A percentile compares a stretch with the other conserved stretches of the same genome.
Evolutionary conservation across 1,140 invertebrate species (phyloP).

Genomic region (Drosophila nigrodunni): DNA sequence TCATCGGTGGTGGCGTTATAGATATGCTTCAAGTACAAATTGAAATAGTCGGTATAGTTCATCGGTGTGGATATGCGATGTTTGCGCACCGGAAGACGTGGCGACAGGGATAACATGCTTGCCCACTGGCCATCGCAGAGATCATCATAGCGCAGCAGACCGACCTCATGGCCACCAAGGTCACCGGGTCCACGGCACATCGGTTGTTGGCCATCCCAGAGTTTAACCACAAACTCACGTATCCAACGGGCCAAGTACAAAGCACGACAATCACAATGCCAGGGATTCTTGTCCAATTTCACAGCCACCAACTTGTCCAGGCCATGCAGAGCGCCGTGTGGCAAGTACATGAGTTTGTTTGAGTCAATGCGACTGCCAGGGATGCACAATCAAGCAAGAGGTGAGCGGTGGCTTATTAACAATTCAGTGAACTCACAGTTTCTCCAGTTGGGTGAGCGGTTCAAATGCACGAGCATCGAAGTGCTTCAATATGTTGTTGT

Average conservation of each 20-base stretch:
- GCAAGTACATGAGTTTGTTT: constrained; percentile 91
- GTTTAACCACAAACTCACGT: constrained; percentile 88
- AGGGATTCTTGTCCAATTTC: constrained; percentile 92
- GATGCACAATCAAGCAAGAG: not conserved
- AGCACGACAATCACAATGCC: constrained; percentile 93
- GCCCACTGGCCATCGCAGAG: constrained; percentile 94
- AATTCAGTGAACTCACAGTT: constrained; percentile 84
- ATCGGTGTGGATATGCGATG: constrained; percentile 77
- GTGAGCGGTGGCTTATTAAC: not conserved
- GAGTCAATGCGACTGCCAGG: constrained; percentile 89
- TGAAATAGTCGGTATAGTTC: constrained; percentile 83
- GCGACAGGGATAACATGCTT: constrained; percentile 91
- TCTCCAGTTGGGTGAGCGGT: constrained; percentile 84
- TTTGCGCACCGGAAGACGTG: constrained; percentile 87
- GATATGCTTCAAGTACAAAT: constrained; percentile 81
- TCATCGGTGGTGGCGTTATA: constrained; percentile 75
- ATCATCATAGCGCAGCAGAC: constrained; percentile 90
- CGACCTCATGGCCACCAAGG: constrained; percentile 81
- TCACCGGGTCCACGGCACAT: constrained; percentile 91
- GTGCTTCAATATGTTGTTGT: constrained; percentile 87
- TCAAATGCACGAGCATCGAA: constrained; percentile 86
- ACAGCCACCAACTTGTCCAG: constrained; percentile 89
- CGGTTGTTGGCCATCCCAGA: constrained; percentile 89
- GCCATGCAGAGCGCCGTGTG: constrained; percentile 89
- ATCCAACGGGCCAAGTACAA: constrained; percentile 90